Conservation (phyloP, 2,888 invertebrate species). For the Campoplex nolae region DNA sequence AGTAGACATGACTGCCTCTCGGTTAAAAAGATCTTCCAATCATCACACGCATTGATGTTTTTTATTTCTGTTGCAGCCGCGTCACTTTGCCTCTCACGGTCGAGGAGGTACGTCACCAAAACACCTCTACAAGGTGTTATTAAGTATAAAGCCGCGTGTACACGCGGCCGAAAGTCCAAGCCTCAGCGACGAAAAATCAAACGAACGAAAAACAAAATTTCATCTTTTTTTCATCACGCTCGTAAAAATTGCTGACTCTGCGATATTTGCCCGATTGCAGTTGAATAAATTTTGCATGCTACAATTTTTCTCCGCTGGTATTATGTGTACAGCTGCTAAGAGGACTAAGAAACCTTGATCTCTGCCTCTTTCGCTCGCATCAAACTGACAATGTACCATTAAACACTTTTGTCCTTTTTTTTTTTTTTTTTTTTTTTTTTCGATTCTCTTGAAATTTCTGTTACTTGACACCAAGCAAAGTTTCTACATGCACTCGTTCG, state of each 20-base stretch:
- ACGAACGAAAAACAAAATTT: slow-evolving; percentile 2
- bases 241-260: slow-evolving; percentile 30
- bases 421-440: background rate
- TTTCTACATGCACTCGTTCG: background rate
- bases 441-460: background rate
- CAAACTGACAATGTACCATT: slow-evolving; percentile 34
- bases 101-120: slow-evolving; percentile 93
- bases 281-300: slow-evolving; percentile 22
- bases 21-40: slow-evolving; percentile 33
- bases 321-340: background rate
- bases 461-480: background rate
- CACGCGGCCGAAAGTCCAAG: background rate
- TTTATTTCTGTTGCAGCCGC: slow-evolving; percentile 90
- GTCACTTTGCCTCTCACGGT: slow-evolving; percentile 98
- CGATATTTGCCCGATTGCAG: slow-evolving; percentile 33
- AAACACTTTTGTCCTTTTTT: background rate
- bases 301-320: background rate
- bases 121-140: slow-evolving; percentile 67
- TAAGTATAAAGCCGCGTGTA: slow-evolving; percentile 43
- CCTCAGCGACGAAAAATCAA: background rate
- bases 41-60: slow-evolving; percentile 49
- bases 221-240: slow-evolving; percentile 22
- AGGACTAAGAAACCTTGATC: slow-evolving; percentile 9
- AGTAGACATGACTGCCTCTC: background rate
- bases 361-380: background rate